phyloP scores from a whole-genome alignment of 2,113 vertebrate species.

The Osmerus mordax region DNA sequence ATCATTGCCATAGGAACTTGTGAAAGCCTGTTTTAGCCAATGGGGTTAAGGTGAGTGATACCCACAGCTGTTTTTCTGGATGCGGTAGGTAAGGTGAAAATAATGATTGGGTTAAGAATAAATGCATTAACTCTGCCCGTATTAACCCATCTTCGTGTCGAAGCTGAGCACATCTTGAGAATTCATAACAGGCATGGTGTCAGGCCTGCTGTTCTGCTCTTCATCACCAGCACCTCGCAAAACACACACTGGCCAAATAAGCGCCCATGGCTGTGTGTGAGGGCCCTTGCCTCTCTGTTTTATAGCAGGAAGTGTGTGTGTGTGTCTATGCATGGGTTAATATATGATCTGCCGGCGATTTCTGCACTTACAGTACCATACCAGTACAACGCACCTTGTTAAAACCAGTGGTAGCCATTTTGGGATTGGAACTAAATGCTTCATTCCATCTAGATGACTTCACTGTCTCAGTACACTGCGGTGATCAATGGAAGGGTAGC shows the following conservation, averaged over 20 bases:
- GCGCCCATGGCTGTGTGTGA: slow-evolving; percentile 13
- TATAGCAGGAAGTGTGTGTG: background rate
- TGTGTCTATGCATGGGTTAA: slow-evolving; percentile 24
- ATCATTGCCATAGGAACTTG: slow-evolving; percentile 18
- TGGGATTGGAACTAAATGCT: background rate
- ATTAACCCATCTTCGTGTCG: slow-evolving; percentile 41
- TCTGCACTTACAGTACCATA: slow-evolving; percentile 13
- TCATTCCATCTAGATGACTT: slow-evolving; percentile 1
- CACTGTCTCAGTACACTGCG: slow-evolving; percentile 16
- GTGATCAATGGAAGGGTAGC: background rate
- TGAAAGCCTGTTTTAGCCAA: background rate
- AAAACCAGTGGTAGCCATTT: slow-evolving; percentile 10
- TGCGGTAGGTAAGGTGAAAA: background rate
- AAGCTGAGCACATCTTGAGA: slow-evolving; percentile 32
- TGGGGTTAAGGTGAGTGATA: background rate
- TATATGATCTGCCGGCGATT: background rate
- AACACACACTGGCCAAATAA: slow-evolving; percentile 42
- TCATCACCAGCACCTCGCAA: slow-evolving; percentile 66
- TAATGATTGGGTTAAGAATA: background rate
- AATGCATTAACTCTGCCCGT: background rate
- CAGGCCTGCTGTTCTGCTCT: slow-evolving; percentile 52
- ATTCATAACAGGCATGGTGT: slow-evolving; percentile 22
- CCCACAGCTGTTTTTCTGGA: background rate
- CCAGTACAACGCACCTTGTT: slow-evolving; percentile 5
- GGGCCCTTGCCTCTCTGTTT: slow-evolving; percentile 21